Percentiles rank a stretch among this genome's conserved stretches.
These are phyloP conservation scores for Dryobotodes eremita DNA, from an alignment of 2,888 invertebrate species.

Conservation along the genomic window DNA sequence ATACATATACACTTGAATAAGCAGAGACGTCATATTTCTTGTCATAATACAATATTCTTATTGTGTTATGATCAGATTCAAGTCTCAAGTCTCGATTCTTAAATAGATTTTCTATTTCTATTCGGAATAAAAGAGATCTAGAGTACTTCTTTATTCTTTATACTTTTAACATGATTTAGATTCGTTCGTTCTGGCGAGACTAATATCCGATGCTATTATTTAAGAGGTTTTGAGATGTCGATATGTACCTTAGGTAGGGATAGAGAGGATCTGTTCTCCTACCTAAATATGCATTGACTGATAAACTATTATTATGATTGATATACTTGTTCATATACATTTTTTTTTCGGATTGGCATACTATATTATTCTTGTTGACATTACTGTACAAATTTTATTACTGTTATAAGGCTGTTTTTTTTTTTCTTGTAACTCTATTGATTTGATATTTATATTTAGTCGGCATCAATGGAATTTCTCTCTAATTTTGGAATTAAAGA, in stretches of 20 bases:
- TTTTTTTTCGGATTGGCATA: too few species aligned
- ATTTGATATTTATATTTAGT: too few species aligned
- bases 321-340: too few species aligned
- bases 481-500: too few species aligned
- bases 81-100: neutral
- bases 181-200: neutral
- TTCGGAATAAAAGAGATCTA: slow-evolving; percentile 6
- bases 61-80: slow-evolving; percentile 2
- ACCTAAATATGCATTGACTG: too few species aligned
- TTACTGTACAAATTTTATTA: too few species aligned
- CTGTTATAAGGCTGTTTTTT: too few species aligned
- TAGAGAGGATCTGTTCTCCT: too few species aligned
- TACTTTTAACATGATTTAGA: slow-evolving; percentile 2
- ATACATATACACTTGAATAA: neutral
- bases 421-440: too few species aligned
- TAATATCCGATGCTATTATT: slow-evolving; percentile 4
- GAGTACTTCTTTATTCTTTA: slow-evolving; percentile 1
- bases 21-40: neutral
- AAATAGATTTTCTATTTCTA: slow-evolving; percentile 24
- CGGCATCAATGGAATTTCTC: too few species aligned
- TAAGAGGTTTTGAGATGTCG: neutral
- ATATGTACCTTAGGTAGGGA: neutral
- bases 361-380: too few species aligned
- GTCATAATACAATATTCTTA: slow-evolving; percentile 12
- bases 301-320: too few species aligned